These are phyloP conservation scores for Phalacrocorax brasilianus DNA, from an alignment of 2,113 vertebrate species.

Conservation along the genomic window DNA sequence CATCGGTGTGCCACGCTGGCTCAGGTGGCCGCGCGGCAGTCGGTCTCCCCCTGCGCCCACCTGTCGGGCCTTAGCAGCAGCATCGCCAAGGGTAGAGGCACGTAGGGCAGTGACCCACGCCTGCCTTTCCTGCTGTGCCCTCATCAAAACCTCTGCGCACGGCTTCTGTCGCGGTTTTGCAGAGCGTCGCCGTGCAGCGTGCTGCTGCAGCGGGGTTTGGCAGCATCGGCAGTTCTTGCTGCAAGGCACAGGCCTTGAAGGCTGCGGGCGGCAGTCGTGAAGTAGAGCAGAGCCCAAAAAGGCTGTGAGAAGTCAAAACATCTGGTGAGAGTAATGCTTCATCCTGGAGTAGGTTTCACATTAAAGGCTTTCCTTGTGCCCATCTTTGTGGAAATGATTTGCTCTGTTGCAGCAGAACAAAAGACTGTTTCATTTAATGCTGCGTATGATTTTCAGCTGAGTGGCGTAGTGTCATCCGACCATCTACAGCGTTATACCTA, in stretches of 20 bases:
- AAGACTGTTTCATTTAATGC: background rate
- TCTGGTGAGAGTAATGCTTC: background rate
- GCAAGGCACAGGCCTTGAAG: background rate
- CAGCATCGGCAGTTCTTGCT: rapidly evolving
- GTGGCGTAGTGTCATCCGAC: background rate
- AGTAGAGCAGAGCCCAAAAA: background rate
- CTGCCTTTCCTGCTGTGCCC: background rate
- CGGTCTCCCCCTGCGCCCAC: rapidly evolving
- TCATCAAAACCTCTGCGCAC: background rate
- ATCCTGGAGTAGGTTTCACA: background rate
- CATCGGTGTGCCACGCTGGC: rapidly evolving
- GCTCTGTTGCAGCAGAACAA: background rate
- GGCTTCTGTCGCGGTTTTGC: background rate
- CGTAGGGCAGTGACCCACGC: background rate
- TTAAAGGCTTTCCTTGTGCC: background rate
- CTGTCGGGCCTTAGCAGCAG: background rate
- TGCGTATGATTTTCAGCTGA: background rate
- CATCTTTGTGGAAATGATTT: background rate
- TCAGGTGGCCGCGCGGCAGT: background rate
- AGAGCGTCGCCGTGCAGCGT: rapidly evolving
- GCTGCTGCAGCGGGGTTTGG: background rate
- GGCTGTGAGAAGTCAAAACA: background rate
- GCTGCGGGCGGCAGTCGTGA: background rate
- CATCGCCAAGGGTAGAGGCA: background rate
- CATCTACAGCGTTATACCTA: background rate